These are phyloP conservation scores for Muscina levida DNA, from an alignment of 2,888 invertebrate genomes.

Conservation along the genomic window DNA sequence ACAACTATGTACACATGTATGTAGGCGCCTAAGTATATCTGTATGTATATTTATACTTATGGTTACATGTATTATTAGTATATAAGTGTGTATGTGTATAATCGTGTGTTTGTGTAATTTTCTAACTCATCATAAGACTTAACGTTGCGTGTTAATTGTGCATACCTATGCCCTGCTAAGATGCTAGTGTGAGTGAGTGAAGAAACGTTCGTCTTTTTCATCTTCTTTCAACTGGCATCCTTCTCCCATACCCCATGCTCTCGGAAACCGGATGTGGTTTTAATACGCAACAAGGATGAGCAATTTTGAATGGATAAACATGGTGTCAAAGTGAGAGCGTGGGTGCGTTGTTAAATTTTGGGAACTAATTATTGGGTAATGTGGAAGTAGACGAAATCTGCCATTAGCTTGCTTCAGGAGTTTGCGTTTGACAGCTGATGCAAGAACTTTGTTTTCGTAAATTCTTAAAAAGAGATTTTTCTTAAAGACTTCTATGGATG, in stretches of 20 bases:
- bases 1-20: not conserved
- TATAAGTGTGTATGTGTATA: not conserved
- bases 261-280: not conserved
- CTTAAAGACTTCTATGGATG: no score
- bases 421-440: no score
- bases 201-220: conserved; percentile 16
- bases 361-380: no score
- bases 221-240: conserved; percentile 1
- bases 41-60: not conserved
- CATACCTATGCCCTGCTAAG: conserved; percentile 21
- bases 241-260: not conserved
- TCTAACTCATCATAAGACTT: conserved; percentile 40
- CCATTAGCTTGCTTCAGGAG: no score
- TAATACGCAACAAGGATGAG: conserved; percentile 13
- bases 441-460: no score
- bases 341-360: no score
- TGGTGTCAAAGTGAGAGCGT: no score
- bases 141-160: conserved; percentile 51
- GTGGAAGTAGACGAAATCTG: no score
- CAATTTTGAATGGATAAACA: conserved; percentile 18
- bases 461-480: no score
- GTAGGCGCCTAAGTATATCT: not conserved
- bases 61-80: not conserved
- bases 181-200: conserved; percentile 1
- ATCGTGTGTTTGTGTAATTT: conserved; percentile 20